These are phyloP conservation scores for Promerops cafer DNA, from an alignment of 2,113 vertebrate genomes.

Conservation along the genomic window DNA sequence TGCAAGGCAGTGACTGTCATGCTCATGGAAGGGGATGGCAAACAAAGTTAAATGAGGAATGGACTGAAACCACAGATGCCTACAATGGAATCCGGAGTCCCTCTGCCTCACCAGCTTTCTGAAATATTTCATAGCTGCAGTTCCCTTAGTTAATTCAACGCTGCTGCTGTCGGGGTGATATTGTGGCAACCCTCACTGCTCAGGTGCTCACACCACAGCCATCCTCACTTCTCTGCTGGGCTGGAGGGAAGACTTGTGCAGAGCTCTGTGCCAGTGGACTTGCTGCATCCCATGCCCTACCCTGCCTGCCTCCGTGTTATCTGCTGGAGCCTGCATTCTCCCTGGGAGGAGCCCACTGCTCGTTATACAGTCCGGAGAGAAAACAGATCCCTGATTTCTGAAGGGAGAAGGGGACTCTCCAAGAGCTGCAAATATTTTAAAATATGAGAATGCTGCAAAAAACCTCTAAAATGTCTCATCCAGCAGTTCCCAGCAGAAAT, in stretches of 20 bases:
- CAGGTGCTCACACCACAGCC: background rate
- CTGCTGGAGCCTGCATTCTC: background rate
- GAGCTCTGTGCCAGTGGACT: background rate
- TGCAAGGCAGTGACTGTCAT: background rate
- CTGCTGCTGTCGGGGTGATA: background rate
- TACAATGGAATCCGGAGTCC: background rate
- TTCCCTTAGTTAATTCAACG: background rate
- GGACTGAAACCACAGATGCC: background rate
- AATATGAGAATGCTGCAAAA: background rate
- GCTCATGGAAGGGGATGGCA: background rate
- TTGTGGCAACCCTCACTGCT: background rate
- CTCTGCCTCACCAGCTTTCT: background rate
- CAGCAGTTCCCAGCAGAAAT: background rate
- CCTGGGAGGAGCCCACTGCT: background rate
- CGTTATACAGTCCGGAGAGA: background rate
- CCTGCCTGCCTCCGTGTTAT: background rate
- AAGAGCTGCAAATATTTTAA: background rate
- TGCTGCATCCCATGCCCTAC: background rate
- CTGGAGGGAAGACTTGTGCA: background rate
- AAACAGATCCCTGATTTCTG: background rate
- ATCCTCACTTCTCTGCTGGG: fast-evolving
- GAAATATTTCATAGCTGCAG: background rate
- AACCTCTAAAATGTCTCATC: background rate
- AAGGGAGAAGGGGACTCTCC: background rate
- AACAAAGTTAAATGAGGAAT: background rate